Evolutionary conservation across 1,140 invertebrate genomes (phyloP).

Genomic region (Bombus vancouverensis): DNA sequence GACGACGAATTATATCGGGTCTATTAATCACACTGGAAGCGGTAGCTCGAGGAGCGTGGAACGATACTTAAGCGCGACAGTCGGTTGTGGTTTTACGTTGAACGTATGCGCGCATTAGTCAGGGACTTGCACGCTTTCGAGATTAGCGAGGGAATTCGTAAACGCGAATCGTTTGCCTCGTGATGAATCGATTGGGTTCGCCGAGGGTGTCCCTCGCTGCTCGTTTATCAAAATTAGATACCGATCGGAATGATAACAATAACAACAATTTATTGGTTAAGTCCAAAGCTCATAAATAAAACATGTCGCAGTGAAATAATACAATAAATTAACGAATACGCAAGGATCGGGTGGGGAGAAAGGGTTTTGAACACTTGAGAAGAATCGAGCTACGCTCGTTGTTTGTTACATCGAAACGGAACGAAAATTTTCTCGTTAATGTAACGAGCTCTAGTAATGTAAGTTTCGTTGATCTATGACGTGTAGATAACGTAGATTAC

Average conservation of each 20-base stretch:
- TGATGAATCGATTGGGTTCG: slow-evolving; percentile 22
- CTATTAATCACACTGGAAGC: slow-evolving; percentile 6
- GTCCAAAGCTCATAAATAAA: slow-evolving; percentile 55
- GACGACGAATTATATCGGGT: not conserved
- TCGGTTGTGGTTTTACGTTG: slow-evolving; percentile 1
- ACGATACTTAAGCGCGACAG: not conserved
- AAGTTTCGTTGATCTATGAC: not conserved
- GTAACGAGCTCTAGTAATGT: not conserved
- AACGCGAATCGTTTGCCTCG: not conserved
- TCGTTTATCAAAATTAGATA: slow-evolving; percentile 49
- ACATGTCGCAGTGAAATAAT: slow-evolving; percentile 38
- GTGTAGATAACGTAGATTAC: not conserved
- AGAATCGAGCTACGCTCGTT: not conserved
- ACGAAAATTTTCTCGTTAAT: not conserved
- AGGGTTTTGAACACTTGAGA: not conserved
- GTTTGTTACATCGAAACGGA: not conserved
- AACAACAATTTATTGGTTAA: slow-evolving; percentile 62
- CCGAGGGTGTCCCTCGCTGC: not conserved
- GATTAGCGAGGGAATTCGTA: slow-evolving; percentile 15
- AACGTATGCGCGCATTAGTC: slow-evolving; percentile 19
- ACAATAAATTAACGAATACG: slow-evolving; percentile 16
- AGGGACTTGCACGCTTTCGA: not conserved
- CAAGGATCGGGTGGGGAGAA: no score
- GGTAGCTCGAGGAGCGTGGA: not conserved
- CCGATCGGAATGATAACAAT: slow-evolving; percentile 60